Evolutionary conservation across 2,888 invertebrate genomes (phyloP).

Genomic region (Torymus tubicola): DNA sequence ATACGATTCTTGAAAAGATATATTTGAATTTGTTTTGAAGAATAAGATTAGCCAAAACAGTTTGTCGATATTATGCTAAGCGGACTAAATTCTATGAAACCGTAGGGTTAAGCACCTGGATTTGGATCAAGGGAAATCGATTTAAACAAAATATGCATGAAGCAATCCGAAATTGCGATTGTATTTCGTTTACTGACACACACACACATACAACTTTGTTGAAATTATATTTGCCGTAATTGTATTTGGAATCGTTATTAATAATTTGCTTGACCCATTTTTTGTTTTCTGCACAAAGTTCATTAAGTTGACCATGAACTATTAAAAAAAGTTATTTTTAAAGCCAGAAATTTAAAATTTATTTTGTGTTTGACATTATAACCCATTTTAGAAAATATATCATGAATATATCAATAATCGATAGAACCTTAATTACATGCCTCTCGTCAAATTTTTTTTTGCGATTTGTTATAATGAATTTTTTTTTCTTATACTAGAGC

Average conservation of each 20-base stretch:
- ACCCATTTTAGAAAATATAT: too few species aligned
- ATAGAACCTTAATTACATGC: too few species aligned
- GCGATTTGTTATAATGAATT: too few species aligned
- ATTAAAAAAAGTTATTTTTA: too few species aligned
- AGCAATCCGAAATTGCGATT: conserved; percentile 58
- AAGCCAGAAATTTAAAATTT: too few species aligned
- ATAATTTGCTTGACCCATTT: conserved; percentile 48
- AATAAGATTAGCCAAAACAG: background rate
- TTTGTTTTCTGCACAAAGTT: background rate
- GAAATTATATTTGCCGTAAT: conserved; percentile 53
- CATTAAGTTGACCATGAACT: too few species aligned
- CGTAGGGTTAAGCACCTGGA: conserved; percentile 56
- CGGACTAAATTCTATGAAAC: conserved; percentile 35
- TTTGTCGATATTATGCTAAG: conserved; percentile 15
- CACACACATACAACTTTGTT: conserved; percentile 45
- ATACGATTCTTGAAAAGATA: background rate
- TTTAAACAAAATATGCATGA: conserved; percentile 58
- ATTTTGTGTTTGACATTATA: too few species aligned
- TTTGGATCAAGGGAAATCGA: conserved; percentile 60
- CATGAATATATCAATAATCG: too few species aligned
- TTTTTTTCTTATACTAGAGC: too few species aligned
- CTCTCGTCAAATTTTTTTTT: too few species aligned
- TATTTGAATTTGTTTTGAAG: background rate
- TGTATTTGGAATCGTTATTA: conserved; percentile 46
- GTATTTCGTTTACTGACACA: conserved; percentile 51